Evolutionary conservation across 1,140 invertebrate species (phyloP), one percentile per base, ranked within the genome.

Genomic region (Magallana angulata): DNA sequence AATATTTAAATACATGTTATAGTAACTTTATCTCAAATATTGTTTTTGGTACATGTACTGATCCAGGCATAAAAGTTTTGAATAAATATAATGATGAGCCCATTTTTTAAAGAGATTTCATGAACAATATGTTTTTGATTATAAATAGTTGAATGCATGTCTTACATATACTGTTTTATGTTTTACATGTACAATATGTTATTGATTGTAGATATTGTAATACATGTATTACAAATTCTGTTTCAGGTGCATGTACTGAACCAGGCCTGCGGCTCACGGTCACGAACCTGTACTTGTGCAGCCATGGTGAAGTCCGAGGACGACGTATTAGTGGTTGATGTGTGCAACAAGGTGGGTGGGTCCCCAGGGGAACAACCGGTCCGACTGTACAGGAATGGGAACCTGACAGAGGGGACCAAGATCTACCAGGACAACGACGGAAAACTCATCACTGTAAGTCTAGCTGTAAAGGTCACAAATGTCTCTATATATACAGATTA

Each of bases 251-350:
- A 82, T 48, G 57, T 82, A 12, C 16, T 57, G 11, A 82, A 82
- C 57, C 81, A 82, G 48, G 81, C 81, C 14, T 82, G 81, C 57
- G 16, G 14, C 16, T 57, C 48, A n/a, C 81, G 48, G 16, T 24
- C 81, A 18, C 11, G 16, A 9, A 82, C 81, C 16, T 82, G 81
- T 58, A 82, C 81, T 18, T 82, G 81, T 82, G 81, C 81, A 7
- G 81, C 81, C 14, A 82, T 82, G 81, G 81, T 82, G 48, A 82
- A 82, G 57, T 82, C 48, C 0, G 18, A 57, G 81, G 81, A 82
- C 18, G 81, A 82, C 48, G 81, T 82, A 11, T 56, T 82, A 1
- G 81, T 82, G 57, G 81, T 82, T 0, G 81, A 82, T 58, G 48
- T 57, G 14, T 82, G 81, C 8, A 82, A 14, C 36, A 58, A 24